Evolutionary conservation across 2,888 invertebrate species (phyloP), one percentile per base, ranked within the genome.

Genomic region (Margaritifera margaritifera): DNA sequence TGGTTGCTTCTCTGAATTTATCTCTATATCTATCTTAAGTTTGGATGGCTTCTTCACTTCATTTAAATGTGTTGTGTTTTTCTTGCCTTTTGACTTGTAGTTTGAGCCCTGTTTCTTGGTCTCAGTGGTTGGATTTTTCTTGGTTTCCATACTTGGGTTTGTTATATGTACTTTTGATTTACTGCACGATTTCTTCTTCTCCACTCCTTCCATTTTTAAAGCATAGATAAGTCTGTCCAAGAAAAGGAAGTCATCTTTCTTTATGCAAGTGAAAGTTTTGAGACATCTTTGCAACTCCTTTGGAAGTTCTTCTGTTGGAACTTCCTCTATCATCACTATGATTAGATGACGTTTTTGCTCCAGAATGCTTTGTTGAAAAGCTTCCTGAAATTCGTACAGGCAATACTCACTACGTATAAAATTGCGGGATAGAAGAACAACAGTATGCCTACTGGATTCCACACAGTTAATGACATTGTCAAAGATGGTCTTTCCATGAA

Each of bases 341-440:
- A 97, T 95, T 79, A 96, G 92, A 88, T 95, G 92, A 88, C 94
- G 92, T 84, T 75, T 81, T 71, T 95, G 92, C 89, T 95, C 95
- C 83, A 95, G 92, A 69, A 95, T 91, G 64, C 76, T 82, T 90
- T 95, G 95, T 88, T 95, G 95, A 88, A 96, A 95, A 55, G 95
- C 95, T 66, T 95, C 94, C 90, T 95, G 95, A 88, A 96, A 95
- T 87, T 96, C 96, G 89, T 94, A 94, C 72, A 95, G 93, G 87
- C 94, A 94, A 95, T 96, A 96, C 89, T 96, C 96, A 65, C 95
- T 96, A 90, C 95, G 94, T 83, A 97, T 93, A 89, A 96, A 97
- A 90, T 95, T 95, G 88, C 95, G 95, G 77, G 96, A 95, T 66
- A 97, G 92, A 78, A 97, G 94, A 92, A 96, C 94, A 82, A 97